Conservation (phyloP, 2,797 vertebrate genomes). For the Poecile montanus region DNA sequence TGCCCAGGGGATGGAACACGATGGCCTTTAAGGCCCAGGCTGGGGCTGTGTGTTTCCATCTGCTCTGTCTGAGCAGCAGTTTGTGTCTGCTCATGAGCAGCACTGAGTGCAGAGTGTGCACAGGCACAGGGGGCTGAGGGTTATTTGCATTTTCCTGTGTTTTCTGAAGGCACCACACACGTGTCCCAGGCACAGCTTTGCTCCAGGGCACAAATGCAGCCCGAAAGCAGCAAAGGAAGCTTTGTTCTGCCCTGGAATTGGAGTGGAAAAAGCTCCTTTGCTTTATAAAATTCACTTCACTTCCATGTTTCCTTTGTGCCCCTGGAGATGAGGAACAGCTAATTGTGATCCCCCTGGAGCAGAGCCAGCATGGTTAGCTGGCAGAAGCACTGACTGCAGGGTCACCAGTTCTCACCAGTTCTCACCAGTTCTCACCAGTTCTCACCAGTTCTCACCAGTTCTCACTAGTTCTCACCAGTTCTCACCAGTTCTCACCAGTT, state of each 20-base stretch:
- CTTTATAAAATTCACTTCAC: background rate
- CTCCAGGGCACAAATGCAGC: background rate
- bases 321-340: background rate
- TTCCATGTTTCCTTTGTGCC: background rate
- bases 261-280: background rate
- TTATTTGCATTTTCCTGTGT: background rate
- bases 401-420: background rate
- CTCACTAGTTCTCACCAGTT: no score
- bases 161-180: fast-evolving
- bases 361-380: background rate
- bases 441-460: background rate
- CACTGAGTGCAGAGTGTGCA: fast-evolving
- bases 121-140: background rate
- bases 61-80: no score
- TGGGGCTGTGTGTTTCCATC: background rate
- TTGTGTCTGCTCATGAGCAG: background rate
- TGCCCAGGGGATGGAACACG: background rate
- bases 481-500: no score
- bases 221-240: background rate
- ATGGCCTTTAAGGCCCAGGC: no score
- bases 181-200: background rate
- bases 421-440: no score
- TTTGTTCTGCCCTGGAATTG: background rate
- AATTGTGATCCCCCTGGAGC: background rate
- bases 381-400: background rate